Percentiles rank a stretch among this genome's conserved stretches.
Evolutionary conservation across 2,113 vertebrate genomes (phyloP).

Genomic region (Sorex araneus): DNA sequence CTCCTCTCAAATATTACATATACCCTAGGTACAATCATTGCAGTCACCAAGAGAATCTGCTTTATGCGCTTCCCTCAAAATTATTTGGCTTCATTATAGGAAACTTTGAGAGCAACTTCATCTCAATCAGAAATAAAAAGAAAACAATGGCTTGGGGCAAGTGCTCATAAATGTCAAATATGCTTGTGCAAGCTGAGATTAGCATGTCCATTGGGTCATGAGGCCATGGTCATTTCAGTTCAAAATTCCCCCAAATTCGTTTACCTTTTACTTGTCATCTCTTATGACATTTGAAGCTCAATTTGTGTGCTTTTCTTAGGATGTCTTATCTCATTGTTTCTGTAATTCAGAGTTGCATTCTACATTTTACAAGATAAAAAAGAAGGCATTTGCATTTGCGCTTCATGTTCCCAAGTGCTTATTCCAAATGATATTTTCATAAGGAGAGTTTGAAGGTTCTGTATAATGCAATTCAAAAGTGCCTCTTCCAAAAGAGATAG

Average conservation of each 20-base stretch:
- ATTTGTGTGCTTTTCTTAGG: conserved; percentile 75
- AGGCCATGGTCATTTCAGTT: conserved; percentile 68
- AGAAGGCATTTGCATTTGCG: conserved; percentile 75
- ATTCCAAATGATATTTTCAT: conserved; percentile 72
- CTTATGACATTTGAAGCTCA: conserved; percentile 82
- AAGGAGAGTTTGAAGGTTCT: conserved; percentile 73
- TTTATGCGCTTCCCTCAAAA: conserved; percentile 47
- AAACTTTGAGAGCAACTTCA: conserved; percentile 71
- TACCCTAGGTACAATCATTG: background rate
- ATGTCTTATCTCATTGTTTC: conserved; percentile 76
- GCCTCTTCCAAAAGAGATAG: conserved; percentile 56
- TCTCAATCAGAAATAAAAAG: conserved; percentile 39
- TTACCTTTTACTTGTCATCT: conserved; percentile 84
- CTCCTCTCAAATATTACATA: conserved; percentile 59
- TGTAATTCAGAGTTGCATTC: conserved; percentile 65
- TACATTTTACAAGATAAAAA: conserved; percentile 71
- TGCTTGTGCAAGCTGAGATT: conserved; percentile 70
- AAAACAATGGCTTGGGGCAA: conserved; percentile 49
- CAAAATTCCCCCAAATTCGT: conserved; percentile 78
- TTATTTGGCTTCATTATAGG: conserved; percentile 51
- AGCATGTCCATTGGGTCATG: conserved; percentile 75
- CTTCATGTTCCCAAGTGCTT: background rate
- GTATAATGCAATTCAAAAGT: conserved; percentile 76
- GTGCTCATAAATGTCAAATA: conserved; percentile 70
- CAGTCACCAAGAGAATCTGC: conserved; percentile 22